Base-by-base conservation (phyloP, 2,797 vertebrate species). In the Hozukius guyotensis region DNA sequence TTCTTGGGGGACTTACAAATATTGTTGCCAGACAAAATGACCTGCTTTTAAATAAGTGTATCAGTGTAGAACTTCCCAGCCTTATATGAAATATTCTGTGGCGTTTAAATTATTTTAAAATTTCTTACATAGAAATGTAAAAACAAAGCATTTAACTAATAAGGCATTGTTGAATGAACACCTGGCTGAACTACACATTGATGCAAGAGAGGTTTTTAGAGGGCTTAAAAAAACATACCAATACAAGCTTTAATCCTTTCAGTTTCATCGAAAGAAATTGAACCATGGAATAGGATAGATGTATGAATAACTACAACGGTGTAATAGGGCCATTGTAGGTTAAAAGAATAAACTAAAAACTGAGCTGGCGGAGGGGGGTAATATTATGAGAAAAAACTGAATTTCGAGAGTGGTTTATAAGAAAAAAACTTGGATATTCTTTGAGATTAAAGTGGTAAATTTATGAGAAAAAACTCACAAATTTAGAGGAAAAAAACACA, bases 391-490 rank as follows among this genome's bases (percentile, higher is more conserved):
- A 0, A 55, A 55, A 12, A 55, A 55, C 2, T 11, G 38, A 38
- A 38, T 38, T n/a, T n/a, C n/a, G n/a, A n/a, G n/a, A n/a, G n/a
- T n/a, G n/a, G n/a, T n/a, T n/a, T n/a, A n/a, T n/a, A n/a, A n/a
- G n/a, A n/a, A n/a, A n/a, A n/a, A n/a, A n/a, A n/a, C n/a, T n/a
- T n/a, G n/a, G n/a, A n/a, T n/a, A n/a, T n/a, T n/a, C n/a, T n/a
- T 11, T 0, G 12, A 38, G 38, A 0, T 46, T 46, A 46, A 46
- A 46, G 42, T 0, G 14, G 22, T 11, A 24, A 1, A 56, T 56
- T 25, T 25, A 25, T 1, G 2, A 56, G 52, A 57, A 57, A 27
- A 56, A 57, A 4, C 3, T 16, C 11, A 6, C 38, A 42, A 8
- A 32, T 31, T 31, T 31, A 29, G 4, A 29, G 27, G 27, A 29